phyloP scores from a whole-genome alignment of 2,888 invertebrate genomes.

The Pocota personata region DNA sequence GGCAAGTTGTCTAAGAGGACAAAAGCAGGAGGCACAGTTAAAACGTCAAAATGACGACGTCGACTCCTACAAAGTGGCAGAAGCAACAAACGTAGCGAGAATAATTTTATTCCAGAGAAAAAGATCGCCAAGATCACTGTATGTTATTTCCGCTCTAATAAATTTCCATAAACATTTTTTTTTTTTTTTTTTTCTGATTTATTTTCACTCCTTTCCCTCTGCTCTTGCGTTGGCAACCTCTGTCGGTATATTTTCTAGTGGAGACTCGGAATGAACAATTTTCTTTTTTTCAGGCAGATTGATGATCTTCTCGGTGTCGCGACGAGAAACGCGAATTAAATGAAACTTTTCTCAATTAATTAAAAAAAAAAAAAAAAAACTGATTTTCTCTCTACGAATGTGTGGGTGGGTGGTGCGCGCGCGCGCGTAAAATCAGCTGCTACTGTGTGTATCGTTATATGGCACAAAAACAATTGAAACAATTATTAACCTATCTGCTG shows the following conservation, averaged over 20 bases:
- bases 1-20: conserved; percentile 52
- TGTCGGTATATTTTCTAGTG: conserved; percentile 4
- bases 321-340: conserved; percentile 22
- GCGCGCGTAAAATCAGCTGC: conserved; percentile 54
- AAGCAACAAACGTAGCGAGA: conserved; percentile 17
- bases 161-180: conserved; percentile 66
- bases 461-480: conserved; percentile 8
- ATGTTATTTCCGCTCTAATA: conserved; percentile 72
- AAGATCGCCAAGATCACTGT: conserved; percentile 67
- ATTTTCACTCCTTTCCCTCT: conserved; percentile 44
- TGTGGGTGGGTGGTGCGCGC: conserved; percentile 8
- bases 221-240: conserved; percentile 1
- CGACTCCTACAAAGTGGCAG: conserved; percentile 15
- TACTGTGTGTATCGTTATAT: conserved; percentile 2
- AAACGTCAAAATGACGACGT: conserved; percentile 6
- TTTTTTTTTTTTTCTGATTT: conserved; percentile 30
- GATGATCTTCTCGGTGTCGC: conserved; percentile 8
- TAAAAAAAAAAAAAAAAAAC: neutral
- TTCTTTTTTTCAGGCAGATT: conserved; percentile 12
- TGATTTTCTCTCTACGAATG: conserved; percentile 21
- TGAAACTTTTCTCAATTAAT: conserved; percentile 45
- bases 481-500: too few relatives aligned
- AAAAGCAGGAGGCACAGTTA: conserved; percentile 17
- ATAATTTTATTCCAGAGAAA: conserved; percentile 46
- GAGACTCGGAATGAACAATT: conserved; percentile 8